These are phyloP conservation scores for Noctua pronuba DNA, from an alignment of 2,888 invertebrate genomes.

Conservation along the genomic window DNA sequence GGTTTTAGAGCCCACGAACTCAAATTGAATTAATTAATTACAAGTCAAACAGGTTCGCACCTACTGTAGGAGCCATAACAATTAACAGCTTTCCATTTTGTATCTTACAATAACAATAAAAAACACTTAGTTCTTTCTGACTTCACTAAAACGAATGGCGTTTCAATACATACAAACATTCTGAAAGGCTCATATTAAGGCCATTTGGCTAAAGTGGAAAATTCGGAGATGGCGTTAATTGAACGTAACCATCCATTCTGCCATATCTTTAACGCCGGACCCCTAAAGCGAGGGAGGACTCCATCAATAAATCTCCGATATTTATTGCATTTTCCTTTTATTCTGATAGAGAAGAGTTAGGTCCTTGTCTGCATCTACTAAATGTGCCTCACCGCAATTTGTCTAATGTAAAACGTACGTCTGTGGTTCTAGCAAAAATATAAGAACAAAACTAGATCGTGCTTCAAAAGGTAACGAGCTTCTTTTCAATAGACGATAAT, in stretches of 20 bases:
- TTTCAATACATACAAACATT: slow-evolving; percentile 31
- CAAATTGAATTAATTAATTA: background rate
- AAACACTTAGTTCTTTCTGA: background rate
- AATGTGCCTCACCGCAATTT: slow-evolving; percentile 30
- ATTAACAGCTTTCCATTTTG: slow-evolving; percentile 11
- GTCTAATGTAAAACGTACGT: slow-evolving; percentile 1
- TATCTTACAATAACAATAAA: slow-evolving; percentile 13
- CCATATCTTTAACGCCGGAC: slow-evolving; percentile 48
- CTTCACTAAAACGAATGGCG: slow-evolving; percentile 12
- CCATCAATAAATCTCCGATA: slow-evolving; percentile 59
- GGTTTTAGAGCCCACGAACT: background rate
- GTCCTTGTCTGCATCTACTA: slow-evolving; percentile 32
- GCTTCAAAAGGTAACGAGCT: slow-evolving; percentile 2
- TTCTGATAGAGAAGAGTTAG: slow-evolving; percentile 52
- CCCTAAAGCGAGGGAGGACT: slow-evolving; percentile 52
- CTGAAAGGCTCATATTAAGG: slow-evolving; percentile 49
- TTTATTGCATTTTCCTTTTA: slow-evolving; percentile 66
- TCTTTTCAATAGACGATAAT: background rate
- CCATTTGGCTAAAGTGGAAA: slow-evolving; percentile 59
- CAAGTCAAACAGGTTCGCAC: background rate
- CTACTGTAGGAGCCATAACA: background rate
- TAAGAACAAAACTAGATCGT: background rate
- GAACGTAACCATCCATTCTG: slow-evolving; percentile 63
- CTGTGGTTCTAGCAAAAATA: slow-evolving; percentile 1
- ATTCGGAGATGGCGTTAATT: slow-evolving; percentile 64